Conservation (phyloP, 2,888 invertebrate genomes). For the Cosmorhoe ocellata region DNA sequence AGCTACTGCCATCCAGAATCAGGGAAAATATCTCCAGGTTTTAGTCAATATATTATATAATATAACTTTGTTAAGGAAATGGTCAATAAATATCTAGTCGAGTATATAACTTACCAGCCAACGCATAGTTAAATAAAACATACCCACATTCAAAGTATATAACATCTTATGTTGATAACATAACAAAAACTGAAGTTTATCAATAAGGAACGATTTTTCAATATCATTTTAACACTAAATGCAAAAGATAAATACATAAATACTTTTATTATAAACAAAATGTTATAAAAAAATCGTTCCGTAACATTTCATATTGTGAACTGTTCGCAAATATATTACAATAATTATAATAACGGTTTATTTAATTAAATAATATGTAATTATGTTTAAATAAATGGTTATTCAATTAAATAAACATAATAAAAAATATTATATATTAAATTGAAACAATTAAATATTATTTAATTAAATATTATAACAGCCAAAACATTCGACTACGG, state of each 20-base stretch:
- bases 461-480: conserved; percentile 21
- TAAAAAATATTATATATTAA: no score
- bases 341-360: not conserved
- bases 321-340: conserved; percentile 18
- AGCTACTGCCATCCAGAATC: no score
- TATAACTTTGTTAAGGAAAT: no score
- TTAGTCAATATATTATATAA: no score
- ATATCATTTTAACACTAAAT: conserved; percentile 20
- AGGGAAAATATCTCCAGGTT: no score
- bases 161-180: conserved; percentile 14
- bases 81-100: no score
- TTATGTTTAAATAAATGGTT: no score
- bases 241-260: conserved; percentile 12
- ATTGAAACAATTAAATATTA: no score
- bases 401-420: no score
- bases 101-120: not conserved
- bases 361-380: no score
- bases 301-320: conserved; percentile 12
- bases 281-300: conserved; percentile 19
- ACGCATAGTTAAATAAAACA: not conserved
- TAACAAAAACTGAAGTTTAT: conserved; percentile 19
- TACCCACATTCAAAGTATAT: conserved; percentile 8
- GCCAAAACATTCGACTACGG: conserved; percentile 19
- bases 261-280: conserved; percentile 7
- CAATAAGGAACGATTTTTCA: conserved; percentile 8